phyloP scores from a whole-genome alignment of 2,888 invertebrate species.

The Dioctria linearis region DNA sequence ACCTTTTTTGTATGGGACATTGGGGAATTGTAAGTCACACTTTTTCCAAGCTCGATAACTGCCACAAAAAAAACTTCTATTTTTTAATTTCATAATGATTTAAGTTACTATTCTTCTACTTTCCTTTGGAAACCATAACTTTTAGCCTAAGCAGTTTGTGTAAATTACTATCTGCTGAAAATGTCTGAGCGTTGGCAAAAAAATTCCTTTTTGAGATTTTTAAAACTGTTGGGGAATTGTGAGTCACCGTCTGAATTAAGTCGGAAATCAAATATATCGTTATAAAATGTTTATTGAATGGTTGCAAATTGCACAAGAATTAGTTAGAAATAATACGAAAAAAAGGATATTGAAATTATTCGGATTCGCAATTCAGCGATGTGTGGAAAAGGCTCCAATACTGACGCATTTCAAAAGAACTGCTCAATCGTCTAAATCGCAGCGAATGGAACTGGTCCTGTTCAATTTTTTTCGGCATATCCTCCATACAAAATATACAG shows the following conservation, averaged over 20 bases:
- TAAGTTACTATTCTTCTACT: not conserved
- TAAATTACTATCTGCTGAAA: not conserved
- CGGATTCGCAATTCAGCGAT: not conserved
- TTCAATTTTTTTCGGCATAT: conserved; percentile 11
- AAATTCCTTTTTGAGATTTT: not conserved
- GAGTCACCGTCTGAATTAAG: not conserved
- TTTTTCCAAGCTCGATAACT: too few species aligned
- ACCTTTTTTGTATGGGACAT: too few species aligned
- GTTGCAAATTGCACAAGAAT: not conserved
- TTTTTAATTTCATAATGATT: not conserved
- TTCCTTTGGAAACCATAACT: not conserved
- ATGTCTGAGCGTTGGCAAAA: not conserved
- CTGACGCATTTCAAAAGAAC: not conserved
- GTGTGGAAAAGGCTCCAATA: not conserved
- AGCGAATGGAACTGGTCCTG: not conserved
- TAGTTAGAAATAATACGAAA: not conserved
- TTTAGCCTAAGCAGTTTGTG: not conserved
- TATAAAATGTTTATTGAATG: not conserved
- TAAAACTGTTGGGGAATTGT: not conserved
- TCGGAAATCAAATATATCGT: not conserved
- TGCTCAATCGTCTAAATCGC: not conserved
- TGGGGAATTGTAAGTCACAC: too few species aligned
- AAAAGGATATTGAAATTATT: not conserved
- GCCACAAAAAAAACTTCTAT: too few species aligned
- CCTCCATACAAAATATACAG: not conserved